Conservation (phyloP, 2,888 invertebrate genomes). For the Platerodrilus igneus region DNA sequence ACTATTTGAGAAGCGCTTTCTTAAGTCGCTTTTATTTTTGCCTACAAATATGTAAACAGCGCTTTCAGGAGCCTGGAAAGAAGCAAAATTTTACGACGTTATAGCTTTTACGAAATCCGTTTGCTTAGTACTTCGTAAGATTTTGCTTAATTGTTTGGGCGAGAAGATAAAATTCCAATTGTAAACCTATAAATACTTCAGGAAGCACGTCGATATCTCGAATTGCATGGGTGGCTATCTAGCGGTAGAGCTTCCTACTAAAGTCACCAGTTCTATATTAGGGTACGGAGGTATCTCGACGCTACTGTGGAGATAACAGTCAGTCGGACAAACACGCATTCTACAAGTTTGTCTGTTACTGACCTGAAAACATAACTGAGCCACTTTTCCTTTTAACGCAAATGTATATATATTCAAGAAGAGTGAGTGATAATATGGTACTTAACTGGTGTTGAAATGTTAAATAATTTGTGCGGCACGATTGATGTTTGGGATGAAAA, state of each 20-base stretch:
- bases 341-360: constrained; percentile 8
- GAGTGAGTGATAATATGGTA: constrained; percentile 46
- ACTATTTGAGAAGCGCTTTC: too few species aligned
- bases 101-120: too few species aligned
- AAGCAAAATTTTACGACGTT: too few species aligned
- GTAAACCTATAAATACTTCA: constrained; percentile 3
- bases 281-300: constrained; percentile 40
- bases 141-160: too few species aligned
- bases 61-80: too few species aligned
- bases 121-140: too few species aligned
- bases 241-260: constrained; percentile 38
- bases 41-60: too few species aligned
- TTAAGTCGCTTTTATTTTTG: too few species aligned
- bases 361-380: constrained; percentile 27
- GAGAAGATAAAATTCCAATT: too few species aligned
- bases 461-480: constrained; percentile 42
- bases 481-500: constrained; percentile 31
- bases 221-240: constrained; percentile 44
- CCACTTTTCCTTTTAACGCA: constrained; percentile 41
- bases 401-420: constrained; percentile 37
- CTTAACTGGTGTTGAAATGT: constrained; percentile 48
- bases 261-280: constrained; percentile 46
- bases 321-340: constrained; percentile 32
- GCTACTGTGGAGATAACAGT: constrained; percentile 47
- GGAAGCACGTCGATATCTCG: constrained; percentile 6